Evolutionary conservation across 2,888 invertebrate species (phyloP).

Genomic region (Drosophila testacea): DNA sequence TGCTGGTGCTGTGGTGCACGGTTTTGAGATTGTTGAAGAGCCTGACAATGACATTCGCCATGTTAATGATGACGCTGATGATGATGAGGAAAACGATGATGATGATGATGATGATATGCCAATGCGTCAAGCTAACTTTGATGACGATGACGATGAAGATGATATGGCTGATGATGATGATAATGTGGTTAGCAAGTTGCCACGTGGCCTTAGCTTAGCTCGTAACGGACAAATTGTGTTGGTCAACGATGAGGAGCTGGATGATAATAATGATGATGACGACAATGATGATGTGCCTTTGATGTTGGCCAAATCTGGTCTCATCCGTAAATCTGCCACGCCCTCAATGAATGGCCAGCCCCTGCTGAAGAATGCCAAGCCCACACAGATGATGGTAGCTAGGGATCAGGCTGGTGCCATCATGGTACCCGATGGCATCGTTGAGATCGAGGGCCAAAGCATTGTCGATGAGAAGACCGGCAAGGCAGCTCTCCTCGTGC

Average conservation of each 20-base stretch:
- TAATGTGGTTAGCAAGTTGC: constrained; percentile 12
- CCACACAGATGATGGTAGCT: constrained; percentile 75
- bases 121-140: constrained; percentile 27
- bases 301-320: constrained; percentile 26
- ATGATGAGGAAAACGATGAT: constrained; percentile 26
- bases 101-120: constrained; percentile 29
- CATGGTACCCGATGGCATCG: constrained; percentile 79
- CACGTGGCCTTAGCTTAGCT: constrained; percentile 25
- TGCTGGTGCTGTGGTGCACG: constrained; percentile 70
- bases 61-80: constrained; percentile 30
- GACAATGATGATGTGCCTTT: constrained; percentile 10
- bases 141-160: constrained; percentile 29
- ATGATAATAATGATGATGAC: constrained; percentile 16
- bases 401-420: constrained; percentile 79
- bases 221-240: constrained; percentile 45
- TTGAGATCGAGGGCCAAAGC: constrained; percentile 81
- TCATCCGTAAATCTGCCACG: constrained; percentile 21
- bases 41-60: constrained; percentile 40
- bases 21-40: constrained; percentile 67
- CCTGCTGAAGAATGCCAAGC: constrained; percentile 64
- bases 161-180: constrained; percentile 43
- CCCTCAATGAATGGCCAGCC: constrained; percentile 32
- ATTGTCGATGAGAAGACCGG: constrained; percentile 81
- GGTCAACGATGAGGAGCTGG: constrained; percentile 18
- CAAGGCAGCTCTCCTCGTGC: constrained; percentile 77